Conservation (phyloP, 2,113 vertebrate species). For the Corythornis vintsioides region DNA sequence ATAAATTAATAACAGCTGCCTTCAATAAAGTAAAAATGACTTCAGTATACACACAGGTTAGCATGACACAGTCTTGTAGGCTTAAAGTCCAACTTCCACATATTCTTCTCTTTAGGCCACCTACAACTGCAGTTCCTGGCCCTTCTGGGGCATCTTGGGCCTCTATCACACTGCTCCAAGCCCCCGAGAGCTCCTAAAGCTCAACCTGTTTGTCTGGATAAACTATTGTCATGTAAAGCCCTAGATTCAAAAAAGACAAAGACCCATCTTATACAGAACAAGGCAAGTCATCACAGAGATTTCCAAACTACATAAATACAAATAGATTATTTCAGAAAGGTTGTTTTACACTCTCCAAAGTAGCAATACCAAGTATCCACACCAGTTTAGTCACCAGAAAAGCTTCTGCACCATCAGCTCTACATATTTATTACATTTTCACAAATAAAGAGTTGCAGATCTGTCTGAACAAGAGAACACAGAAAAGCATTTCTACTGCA, state of each 20-base stretch:
- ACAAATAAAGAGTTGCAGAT: neutral
- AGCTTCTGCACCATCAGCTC: neutral
- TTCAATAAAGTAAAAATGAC: neutral
- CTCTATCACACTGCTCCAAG: neutral
- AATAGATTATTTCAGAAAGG: neutral
- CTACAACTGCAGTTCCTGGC: neutral
- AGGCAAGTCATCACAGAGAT: neutral
- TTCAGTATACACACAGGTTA: neutral
- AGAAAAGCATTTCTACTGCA: neutral
- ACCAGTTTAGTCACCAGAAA: neutral
- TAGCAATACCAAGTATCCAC: neutral
- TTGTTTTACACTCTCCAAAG: neutral
- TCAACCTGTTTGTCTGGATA: neutral
- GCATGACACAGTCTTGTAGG: neutral
- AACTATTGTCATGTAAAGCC: neutral
- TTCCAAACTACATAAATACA: neutral
- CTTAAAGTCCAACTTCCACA: neutral
- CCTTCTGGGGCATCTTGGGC: neutral
- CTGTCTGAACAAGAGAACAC: neutral
- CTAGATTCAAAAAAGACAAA: neutral
- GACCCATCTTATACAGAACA: neutral
- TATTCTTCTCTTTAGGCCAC: neutral
- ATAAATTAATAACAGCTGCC: neutral
- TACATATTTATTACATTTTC: neutral
- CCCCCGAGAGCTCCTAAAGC: neutral